Base-by-base conservation (phyloP, 2,113 vertebrate genomes). In the Cygnus atratus region DNA sequence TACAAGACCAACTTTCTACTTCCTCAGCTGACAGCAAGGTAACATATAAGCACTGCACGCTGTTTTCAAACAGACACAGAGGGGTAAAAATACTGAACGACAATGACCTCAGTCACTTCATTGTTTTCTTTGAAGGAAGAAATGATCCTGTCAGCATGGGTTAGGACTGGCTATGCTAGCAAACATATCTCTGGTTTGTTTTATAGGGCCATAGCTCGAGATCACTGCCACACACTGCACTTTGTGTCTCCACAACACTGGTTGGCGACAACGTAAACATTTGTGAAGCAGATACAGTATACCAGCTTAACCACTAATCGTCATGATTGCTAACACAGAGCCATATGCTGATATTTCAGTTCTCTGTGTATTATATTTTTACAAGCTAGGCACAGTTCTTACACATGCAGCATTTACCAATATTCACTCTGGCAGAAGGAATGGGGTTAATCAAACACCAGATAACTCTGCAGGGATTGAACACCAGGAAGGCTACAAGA, bases 271-370 rank as follows among this genome's bases (percentile, higher is more conserved):
- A 79, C 37, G 76, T 44, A 83, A 95, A 93, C 75, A 90, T 90
- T 88, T 76, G 85, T 80, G 77, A 88, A 92, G 88, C 37, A 84
- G 86, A 86, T 59, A 95, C 29, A 87, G 91, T 9, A 29, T 48
- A 61, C 71, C 25, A 83, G 55, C 75, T 50, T 65, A 94, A 83
- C 48, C 88, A 84, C 58, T 83, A 90, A 93, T 44, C 72, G 79
- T 68, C 26, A 39, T 72, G 91, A 94, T 75, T 85, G 79, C 83
- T 80, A 84, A 62, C 52, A 83, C 54, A 46, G 63, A 86, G 75
- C 55, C 86, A 74, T 83, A 92, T 83, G 85, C 68, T 90, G 83
- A 80, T 90, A 89, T 66, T 66, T 72, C 66, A 81, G 79, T 57
- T 94, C 73, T 83, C 83, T 80, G n/a, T 59, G 39, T 48, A 54